phyloP scores from a whole-genome alignment of 2,113 vertebrate genomes.

The Oceanodroma tethys region DNA sequence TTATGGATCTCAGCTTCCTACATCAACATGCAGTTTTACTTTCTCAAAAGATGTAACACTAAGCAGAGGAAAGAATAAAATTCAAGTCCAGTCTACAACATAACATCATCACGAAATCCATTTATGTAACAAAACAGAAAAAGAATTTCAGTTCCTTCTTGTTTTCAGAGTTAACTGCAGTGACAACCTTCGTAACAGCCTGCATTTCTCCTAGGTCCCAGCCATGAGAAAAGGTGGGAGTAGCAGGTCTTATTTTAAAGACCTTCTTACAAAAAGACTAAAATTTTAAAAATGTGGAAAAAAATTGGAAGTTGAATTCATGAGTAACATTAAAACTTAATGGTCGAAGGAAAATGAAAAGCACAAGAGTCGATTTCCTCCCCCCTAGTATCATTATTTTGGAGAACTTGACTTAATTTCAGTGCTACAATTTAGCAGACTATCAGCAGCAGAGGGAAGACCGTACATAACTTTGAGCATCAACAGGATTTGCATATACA shows the following conservation, averaged over 20 bases:
- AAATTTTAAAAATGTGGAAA: not conserved
- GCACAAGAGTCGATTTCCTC: fast-evolving
- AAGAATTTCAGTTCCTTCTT: not conserved
- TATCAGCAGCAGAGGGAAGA: not conserved
- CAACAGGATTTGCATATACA: not conserved
- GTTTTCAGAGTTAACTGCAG: not conserved
- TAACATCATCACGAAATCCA: not conserved
- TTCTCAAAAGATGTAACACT: not conserved
- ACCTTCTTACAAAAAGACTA: not conserved
- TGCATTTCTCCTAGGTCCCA: not conserved
- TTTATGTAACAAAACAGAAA: not conserved
- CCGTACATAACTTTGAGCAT: not conserved
- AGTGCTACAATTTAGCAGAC: not conserved
- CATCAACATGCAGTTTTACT: not conserved
- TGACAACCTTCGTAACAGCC: not conserved
- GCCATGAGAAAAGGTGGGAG: not conserved
- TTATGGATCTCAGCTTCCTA: not conserved
- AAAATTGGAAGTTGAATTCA: not conserved
- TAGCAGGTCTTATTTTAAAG: not conserved
- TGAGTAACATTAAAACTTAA: not conserved
- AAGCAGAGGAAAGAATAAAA: not conserved
- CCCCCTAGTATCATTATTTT: not conserved
- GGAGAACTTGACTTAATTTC: not conserved
- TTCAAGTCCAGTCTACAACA: not conserved
- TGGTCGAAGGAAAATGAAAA: not conserved